Evolutionary conservation across 2,113 vertebrate species (phyloP).

Genomic region (Lepus timidus): DNA sequence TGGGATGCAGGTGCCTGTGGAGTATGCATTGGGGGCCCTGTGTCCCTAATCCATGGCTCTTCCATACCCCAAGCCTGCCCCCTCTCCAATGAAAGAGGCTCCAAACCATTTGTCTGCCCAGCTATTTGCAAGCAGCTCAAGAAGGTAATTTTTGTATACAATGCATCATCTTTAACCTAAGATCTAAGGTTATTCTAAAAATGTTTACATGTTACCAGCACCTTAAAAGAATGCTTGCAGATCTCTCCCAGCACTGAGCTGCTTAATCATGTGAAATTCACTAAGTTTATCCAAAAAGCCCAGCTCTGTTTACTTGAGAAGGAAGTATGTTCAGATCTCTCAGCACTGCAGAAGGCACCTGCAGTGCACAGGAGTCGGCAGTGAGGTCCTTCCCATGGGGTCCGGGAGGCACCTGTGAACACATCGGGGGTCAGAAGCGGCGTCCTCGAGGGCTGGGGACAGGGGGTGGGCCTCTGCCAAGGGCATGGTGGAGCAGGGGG

Average conservation of each 20-base stretch:
- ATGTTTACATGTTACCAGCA: constrained; percentile 30
- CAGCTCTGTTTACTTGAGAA: constrained; percentile 16
- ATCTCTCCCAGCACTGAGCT: constrained; percentile 4
- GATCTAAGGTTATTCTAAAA: constrained; percentile 56
- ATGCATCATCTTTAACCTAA: constrained; percentile 35
- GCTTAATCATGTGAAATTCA: constrained; percentile 32
- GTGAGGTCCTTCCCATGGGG: neutral
- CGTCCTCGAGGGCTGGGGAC: neutral
- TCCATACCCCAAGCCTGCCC: neutral
- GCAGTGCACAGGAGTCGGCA: neutral
- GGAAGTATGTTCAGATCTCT: neutral
- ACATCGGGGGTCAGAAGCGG: neutral
- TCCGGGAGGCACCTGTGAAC: neutral
- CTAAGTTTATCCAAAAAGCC: neutral
- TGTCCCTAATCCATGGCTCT: neutral
- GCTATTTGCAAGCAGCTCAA: neutral
- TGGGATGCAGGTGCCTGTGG: neutral
- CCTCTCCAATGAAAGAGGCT: neutral
- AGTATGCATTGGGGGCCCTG: neutral
- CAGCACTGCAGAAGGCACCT: neutral
- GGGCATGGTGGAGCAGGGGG: too few species aligned
- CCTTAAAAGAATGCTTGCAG: neutral
- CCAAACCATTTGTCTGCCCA: constrained; percentile 11
- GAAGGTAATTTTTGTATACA: constrained; percentile 49
- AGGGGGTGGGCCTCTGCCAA: neutral